phyloP scores from a whole-genome alignment of 2,113 vertebrate species.

The Gallinago paraguaiae region DNA sequence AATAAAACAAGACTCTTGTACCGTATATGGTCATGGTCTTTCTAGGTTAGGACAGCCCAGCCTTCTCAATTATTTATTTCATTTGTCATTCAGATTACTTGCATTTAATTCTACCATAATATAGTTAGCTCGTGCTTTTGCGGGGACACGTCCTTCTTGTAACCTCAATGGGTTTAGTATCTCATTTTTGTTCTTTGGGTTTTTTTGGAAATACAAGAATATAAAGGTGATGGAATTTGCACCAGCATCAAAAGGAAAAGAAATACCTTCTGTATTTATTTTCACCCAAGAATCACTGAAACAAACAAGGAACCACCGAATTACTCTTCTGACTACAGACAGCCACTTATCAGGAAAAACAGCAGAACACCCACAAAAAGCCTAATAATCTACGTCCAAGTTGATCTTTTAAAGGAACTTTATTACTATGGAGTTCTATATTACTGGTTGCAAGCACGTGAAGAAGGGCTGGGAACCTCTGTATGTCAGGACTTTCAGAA shows the following conservation, averaged over 20 bases:
- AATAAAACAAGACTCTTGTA: not conserved
- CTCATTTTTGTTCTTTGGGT: not conserved
- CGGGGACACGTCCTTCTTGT: fast-evolving
- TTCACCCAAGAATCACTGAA: not conserved
- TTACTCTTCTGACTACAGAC: not conserved
- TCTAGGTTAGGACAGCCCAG: not conserved
- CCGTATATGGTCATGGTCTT: fast-evolving
- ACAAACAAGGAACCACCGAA: not conserved
- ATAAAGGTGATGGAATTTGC: not conserved
- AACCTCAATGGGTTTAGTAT: not conserved
- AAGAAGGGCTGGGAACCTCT: not conserved
- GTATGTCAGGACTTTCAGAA: not conserved
- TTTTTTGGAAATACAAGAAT: not conserved
- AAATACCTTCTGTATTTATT: not conserved
- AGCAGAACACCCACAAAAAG: not conserved
- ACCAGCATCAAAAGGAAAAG: not conserved
- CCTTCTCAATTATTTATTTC: not conserved
- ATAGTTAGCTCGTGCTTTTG: not conserved
- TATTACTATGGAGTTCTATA: not conserved
- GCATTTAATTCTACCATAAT: not conserved
- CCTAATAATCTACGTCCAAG: not conserved
- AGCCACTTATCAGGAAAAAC: not conserved
- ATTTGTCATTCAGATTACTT: not conserved
- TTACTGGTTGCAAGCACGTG: not conserved
- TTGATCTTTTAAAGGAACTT: not conserved